Evolutionary conservation across 2,888 invertebrate genomes (phyloP).

Genomic region (Bombyx huttoni): DNA sequence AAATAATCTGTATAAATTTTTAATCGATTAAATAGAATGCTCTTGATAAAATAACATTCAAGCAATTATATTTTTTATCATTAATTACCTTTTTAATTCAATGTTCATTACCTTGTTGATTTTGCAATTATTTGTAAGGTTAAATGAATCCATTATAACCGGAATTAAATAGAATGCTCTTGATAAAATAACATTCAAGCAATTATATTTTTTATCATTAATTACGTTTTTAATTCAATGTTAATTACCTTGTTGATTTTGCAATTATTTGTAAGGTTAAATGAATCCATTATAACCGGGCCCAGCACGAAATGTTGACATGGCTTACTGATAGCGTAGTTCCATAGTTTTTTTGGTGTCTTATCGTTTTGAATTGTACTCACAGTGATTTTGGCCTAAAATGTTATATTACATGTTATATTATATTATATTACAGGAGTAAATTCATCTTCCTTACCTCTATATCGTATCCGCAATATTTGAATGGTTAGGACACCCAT

Average conservation of each 20-base stretch:
- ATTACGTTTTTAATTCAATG: neutral
- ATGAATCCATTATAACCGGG: conserved; percentile 34
- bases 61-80: too few relatives aligned
- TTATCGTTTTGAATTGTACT: conserved; percentile 30
- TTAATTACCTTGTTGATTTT: conserved; percentile 39
- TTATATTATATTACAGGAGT: too few relatives aligned
- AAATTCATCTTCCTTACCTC: too few relatives aligned
- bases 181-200: too few relatives aligned
- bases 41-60: too few relatives aligned
- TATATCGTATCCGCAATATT: too few relatives aligned
- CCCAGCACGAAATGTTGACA: conserved; percentile 59
- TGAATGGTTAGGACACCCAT: too few relatives aligned
- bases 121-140: conserved; percentile 39
- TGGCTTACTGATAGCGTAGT: conserved; percentile 41
- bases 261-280: conserved; percentile 41
- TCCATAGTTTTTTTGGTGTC: conserved; percentile 38
- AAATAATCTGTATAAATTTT: too few relatives aligned
- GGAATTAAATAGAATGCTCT: too few relatives aligned
- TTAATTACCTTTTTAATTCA: neutral
- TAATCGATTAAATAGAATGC: too few relatives aligned
- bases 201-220: too few relatives aligned
- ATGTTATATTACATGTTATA: conserved; percentile 4
- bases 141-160: conserved; percentile 35
- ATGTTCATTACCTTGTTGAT: conserved; percentile 34
- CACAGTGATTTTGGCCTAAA: conserved; percentile 41